Percentiles rank a stretch among this genome's conserved stretches.
phyloP scores from a whole-genome alignment of 2,113 vertebrate species.

The Chloropsis hardwickii region DNA sequence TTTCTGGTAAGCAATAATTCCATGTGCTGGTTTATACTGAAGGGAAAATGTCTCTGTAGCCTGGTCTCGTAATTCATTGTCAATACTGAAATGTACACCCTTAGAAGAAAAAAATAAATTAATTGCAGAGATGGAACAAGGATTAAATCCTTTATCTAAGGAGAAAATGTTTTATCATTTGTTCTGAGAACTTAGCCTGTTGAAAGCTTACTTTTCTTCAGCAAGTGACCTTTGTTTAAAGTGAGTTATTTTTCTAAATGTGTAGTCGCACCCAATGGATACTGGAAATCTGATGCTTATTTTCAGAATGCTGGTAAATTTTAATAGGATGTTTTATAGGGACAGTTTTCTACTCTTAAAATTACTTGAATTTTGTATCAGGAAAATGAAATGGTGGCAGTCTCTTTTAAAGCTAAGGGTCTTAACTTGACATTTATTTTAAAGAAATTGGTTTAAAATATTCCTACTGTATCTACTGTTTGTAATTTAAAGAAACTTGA shows the following conservation, averaged over 20 bases:
- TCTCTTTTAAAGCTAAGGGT: constrained; percentile 33
- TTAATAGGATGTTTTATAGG: constrained; percentile 48
- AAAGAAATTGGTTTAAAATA: constrained; percentile 60
- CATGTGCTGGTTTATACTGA: background rate
- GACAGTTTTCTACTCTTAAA: constrained; percentile 58
- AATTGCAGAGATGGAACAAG: background rate
- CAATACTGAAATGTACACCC: background rate
- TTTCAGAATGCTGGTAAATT: constrained; percentile 27
- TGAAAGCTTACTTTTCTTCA: constrained; percentile 38
- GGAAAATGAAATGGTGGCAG: constrained; percentile 62
- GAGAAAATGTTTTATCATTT: background rate
- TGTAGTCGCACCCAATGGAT: background rate
- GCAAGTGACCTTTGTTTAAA: constrained; percentile 63
- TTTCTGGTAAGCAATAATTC: background rate
- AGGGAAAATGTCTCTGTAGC: background rate
- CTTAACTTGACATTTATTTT: constrained; percentile 61
- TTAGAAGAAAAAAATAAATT: background rate
- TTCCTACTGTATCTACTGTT: constrained; percentile 74
- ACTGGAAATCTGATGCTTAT: constrained; percentile 35
- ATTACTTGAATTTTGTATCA: constrained; percentile 81
- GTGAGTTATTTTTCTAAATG: constrained; percentile 45
- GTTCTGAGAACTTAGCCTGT: background rate
- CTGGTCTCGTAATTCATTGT: background rate
- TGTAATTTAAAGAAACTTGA: constrained; percentile 82
- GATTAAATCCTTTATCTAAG: background rate